Base-by-base conservation (phyloP, 2,113 vertebrate genomes). In the Dasyprocta punctata region DNA sequence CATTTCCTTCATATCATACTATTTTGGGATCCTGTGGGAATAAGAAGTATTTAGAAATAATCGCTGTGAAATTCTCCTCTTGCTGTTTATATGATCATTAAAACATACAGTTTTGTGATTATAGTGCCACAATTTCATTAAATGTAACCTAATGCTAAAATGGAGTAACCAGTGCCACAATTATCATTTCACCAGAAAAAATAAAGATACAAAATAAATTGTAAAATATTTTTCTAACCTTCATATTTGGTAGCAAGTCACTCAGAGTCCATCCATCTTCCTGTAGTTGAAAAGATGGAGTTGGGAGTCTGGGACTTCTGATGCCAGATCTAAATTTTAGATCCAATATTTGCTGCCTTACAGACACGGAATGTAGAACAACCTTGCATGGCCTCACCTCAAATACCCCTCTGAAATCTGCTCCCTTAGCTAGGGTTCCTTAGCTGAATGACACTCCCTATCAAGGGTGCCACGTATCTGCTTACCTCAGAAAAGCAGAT, bases 281-380 rank as follows among this genome's bases (percentile, higher is more conserved):
- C 54, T 7, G 36, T 4, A 63, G 24, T 52, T 49, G 8, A 83
- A 11, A 4, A 8, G 2, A 38, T 63, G 28, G 5, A 69, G 11
- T 14, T 5, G 1, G 0, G 1, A 38, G 26, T 69, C 33, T 90
- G 24, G 5, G 1, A 1, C 22, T 0, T 20, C 8, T 77, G 22
- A 16, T 24, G 1, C 4, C 60, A 95, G 12, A 0, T 71, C 8
- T 81, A 73, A 87, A 56, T 36, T 44, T 81, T 36, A 73, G 19
- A 78, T 47, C 30, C 22, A 38, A 3, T 67, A 78, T 47, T 14
- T 9, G 26, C 3, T 28, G 0, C 52, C 22, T 92, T 65, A 4
- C 13, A 83, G 13, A 54, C 83, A 12, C 1, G 63, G 20, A 91
- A 67, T 65, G 17, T 58, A 54, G 67, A 33, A 94, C 7, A n/a